Base-by-base conservation (phyloP, 2,797 vertebrate genomes). In the Myripristis jacobus region DNA sequence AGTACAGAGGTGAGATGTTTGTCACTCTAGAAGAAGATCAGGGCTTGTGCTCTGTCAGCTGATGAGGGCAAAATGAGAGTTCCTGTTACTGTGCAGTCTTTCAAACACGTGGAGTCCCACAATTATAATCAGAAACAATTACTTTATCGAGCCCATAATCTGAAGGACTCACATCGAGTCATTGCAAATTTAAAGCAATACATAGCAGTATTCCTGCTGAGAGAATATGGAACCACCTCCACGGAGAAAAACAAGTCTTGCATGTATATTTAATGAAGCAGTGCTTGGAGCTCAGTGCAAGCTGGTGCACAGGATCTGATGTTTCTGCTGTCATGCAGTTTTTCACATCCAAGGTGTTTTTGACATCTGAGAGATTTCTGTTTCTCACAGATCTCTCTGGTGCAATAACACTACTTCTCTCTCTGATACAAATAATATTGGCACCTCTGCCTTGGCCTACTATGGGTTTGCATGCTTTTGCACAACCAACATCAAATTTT, bases 231-330 rank as follows among this genome's bases (percentile, higher is more conserved):
- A 51, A 57, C 15, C n/a, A 21, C 51, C 3, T 25, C 18, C 16
- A 18, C 24, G 21, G 13, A 1, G 47, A 16, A 43, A 56, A n/a
- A 43, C 8, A 27, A 60, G 11, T 11, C 22, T 22, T 2, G 31
- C 53, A 43, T 52, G 2, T 16, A 53, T 75, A 43, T 66, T 56
- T 56, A 12, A 50, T 50, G 16, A 50, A 60, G 48, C 27, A 47
- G 16, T 6, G 24, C 9, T 11, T 11, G 34, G 12, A 48, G 25
- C 50, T 50, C 19, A 41, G 19, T 24, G 53, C 25, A 72, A 38
- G 58, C 18, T 44, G 41, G 13, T 61, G 19, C 36, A 16, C 44
- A 12, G 11, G n/a, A 25, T 50, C 13, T 52, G 19, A 25, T 46
- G 36, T 22, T 66, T 34, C 47, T 25, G 51, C 6, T 46, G 19